Evolutionary conservation across 2,797 vertebrate species (phyloP).

Genomic region (Peromyscus eremicus): DNA sequence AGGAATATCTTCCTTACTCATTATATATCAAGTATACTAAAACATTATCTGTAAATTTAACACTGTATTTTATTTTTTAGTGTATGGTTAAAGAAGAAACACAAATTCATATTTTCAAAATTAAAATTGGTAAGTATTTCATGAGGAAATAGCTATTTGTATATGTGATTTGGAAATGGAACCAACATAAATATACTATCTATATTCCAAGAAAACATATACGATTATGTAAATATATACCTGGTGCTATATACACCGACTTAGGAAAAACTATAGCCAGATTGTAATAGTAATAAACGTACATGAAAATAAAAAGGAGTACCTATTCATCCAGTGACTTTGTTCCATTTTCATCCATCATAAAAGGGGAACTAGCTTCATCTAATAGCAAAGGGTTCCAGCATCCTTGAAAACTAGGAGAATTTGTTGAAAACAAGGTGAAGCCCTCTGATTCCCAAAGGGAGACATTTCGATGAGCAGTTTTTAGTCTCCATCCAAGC

Average conservation of each 20-base stretch:
- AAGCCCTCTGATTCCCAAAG: slow-evolving; percentile 32
- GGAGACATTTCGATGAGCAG: slow-evolving; percentile 51
- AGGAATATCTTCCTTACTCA: slow-evolving; percentile 41
- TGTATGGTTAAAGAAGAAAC: slow-evolving; percentile 32
- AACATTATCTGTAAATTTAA: slow-evolving; percentile 25
- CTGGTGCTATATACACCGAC: background rate
- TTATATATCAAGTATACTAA: slow-evolving; percentile 21
- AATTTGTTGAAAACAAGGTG: slow-evolving; percentile 37
- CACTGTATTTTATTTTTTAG: slow-evolving; percentile 53
- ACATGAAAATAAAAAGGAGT: slow-evolving; percentile 49
- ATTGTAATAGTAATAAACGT: slow-evolving; percentile 31
- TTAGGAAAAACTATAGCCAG: background rate
- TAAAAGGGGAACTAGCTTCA: slow-evolving; percentile 22
- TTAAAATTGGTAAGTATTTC: slow-evolving; percentile 44
- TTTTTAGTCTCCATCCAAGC: slow-evolving; percentile 27
- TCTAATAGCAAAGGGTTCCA: slow-evolving; percentile 20
- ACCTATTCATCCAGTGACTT: slow-evolving; percentile 62
- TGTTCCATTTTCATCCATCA: slow-evolving; percentile 15
- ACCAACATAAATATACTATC: slow-evolving; percentile 1
- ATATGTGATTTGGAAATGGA: slow-evolving; percentile 8
- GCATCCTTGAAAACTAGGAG: slow-evolving; percentile 22
- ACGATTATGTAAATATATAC: slow-evolving; percentile 61
- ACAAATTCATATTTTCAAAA: slow-evolving; percentile 54
- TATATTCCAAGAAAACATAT: slow-evolving; percentile 46
- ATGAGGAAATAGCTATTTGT: slow-evolving; percentile 39